Conservation (phyloP, 1,140 invertebrate species). For the Paraescarpia echinospica region DNA sequence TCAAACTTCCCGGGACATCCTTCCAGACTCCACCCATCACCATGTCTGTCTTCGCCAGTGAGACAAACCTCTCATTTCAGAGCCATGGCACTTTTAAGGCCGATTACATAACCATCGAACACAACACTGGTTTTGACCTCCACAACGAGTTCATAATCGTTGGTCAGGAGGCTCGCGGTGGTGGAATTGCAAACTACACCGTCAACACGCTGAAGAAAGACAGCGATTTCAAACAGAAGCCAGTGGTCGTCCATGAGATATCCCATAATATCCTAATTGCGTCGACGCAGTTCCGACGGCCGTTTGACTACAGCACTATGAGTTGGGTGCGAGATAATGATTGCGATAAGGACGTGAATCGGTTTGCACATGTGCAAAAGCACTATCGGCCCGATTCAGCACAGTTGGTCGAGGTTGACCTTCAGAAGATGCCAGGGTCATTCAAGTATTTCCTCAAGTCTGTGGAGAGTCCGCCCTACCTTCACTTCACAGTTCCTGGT, state of each 20-base stretch:
- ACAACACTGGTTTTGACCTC: constrained; percentile 29
- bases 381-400: constrained; percentile 11
- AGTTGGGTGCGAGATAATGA: constrained; percentile 27
- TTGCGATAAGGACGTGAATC: constrained; percentile 24
- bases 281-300: constrained; percentile 24
- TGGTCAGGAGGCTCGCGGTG: neutral
- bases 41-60: constrained; percentile 20
- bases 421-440: neutral
- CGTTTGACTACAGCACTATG: constrained; percentile 30
- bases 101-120: constrained; percentile 26
- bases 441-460: constrained; percentile 30
- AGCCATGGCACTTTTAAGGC: constrained; percentile 21
- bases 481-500: constrained; percentile 32
- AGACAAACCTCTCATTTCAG: constrained; percentile 19
- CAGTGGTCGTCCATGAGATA: constrained; percentile 26
- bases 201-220: constrained; percentile 13
- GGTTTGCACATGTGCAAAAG: constrained; percentile 24
- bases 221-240: constrained; percentile 14
- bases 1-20: constrained; percentile 17
- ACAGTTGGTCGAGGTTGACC: neutral
- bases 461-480: constrained; percentile 17
- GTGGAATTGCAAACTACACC: constrained; percentile 4
- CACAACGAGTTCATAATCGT: constrained; percentile 26
- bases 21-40: constrained; percentile 22
- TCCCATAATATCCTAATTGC: constrained; percentile 25